Conservation (phyloP, 2,797 vertebrate genomes). For the Eupleurogrammus muticus region DNA sequence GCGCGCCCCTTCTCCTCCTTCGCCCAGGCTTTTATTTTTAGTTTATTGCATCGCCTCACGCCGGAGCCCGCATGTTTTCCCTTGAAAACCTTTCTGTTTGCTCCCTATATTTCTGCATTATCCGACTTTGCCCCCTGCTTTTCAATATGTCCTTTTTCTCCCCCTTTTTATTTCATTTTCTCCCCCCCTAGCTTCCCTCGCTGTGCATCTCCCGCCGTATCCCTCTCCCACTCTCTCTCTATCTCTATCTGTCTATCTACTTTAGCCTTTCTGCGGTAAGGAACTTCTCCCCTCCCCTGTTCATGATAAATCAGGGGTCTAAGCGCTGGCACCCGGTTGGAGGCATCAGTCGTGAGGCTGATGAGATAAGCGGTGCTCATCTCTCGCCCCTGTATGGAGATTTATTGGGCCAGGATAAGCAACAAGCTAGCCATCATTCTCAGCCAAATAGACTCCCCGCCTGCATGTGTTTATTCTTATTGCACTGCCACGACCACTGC, state of each 20-base stretch:
- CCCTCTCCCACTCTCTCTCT: slow-evolving; percentile 36
- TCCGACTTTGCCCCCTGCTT: slow-evolving; percentile 85
- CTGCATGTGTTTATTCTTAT: slow-evolving; percentile 95
- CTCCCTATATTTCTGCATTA: slow-evolving; percentile 92
- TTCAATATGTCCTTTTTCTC: slow-evolving; percentile 77
- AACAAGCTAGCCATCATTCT: slow-evolving; percentile 92
- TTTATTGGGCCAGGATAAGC: slow-evolving; percentile 95
- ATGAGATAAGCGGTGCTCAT: slow-evolving; percentile 94
- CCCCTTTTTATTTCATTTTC: slow-evolving; percentile 78
- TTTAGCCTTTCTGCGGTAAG: slow-evolving; percentile 81
- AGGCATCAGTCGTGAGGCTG: slow-evolving; percentile 88
- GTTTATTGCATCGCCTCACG: slow-evolving; percentile 81
- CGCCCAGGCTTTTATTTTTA: slow-evolving; percentile 79
- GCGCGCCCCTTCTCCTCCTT: slow-evolving; percentile 56
- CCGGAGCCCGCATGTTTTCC: slow-evolving; percentile 83
- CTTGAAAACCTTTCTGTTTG: slow-evolving; percentile 91
- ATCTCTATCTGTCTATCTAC: slow-evolving; percentile 46
- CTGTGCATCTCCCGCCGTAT: slow-evolving; percentile 50
- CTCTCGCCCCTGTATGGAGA: slow-evolving; percentile 93
- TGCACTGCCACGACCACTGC: slow-evolving; percentile 86
- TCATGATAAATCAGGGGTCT: slow-evolving; percentile 91
- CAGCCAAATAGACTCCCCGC: slow-evolving; percentile 90
- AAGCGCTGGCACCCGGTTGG: slow-evolving; percentile 84
- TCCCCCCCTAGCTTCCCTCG: slow-evolving; percentile 55
- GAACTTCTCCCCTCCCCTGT: slow-evolving; percentile 80